Evolutionary conservation across 1,140 invertebrate genomes (phyloP), one percentile per base, ranked within the genome.

Genomic region (Periplaneta americana): DNA sequence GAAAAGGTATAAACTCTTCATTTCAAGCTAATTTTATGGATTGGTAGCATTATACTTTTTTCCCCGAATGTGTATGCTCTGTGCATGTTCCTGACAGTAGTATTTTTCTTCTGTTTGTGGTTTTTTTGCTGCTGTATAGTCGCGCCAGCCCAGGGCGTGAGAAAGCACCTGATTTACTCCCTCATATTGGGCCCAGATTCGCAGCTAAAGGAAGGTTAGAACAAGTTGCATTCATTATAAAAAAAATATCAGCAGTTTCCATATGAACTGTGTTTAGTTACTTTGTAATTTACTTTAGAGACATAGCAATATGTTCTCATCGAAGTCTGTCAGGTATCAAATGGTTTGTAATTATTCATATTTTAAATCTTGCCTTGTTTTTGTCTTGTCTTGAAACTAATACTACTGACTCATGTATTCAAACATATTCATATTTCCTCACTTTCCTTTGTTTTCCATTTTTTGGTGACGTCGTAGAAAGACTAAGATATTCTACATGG

Each of bases 181-280:
- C 95, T 83, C 95, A 96, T 90, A 95, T 95, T 89, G 96, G 95
- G 84, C 96, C 96, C 80, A 90, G 95, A 87, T 97, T 97, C 90
- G 94, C 94, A 90, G 91, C 94, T 76, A 93, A 92, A 91, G 93
- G 93, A 91, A 94, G 93, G 92, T 94, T 90, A 82, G 86, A 80
- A 28, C 22, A 66, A 3, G 28, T 66, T 28, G 28, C n/a, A 66
- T 66, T 66, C 6, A 28, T 66, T 66, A 66, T 66, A 66, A 28
- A 2, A 8, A 0, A n/a, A n/a, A 18, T n/a, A n/a, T 48, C 6
- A 15, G 28, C n/a, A 66, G 22, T 28, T 66, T n/a, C n/a, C n/a
- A 66, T n/a, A 66, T 66, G 22, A 66, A 66, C n/a, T 28, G 48
- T n/a, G 22, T n/a, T n/a, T n/a, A n/a, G 39, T 18, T 48, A 5